Percentiles rank a stretch among this genome's conserved stretches.
phyloP scores from a whole-genome alignment of 1,140 invertebrate species.

The Papilio machaon region DNA sequence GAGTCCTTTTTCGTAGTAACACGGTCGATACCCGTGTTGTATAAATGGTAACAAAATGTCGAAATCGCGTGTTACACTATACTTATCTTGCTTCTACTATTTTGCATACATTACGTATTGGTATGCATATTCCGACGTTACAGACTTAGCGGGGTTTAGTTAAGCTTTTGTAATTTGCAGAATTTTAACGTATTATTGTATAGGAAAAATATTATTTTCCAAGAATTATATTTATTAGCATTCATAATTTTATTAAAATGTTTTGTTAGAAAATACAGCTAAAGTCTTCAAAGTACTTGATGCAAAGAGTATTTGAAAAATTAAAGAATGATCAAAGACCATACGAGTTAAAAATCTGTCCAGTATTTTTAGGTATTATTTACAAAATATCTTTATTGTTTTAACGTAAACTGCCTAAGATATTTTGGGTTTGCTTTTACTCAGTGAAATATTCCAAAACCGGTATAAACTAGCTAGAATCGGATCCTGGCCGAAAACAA shows the following conservation, averaged over 20 bases:
- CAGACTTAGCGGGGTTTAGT: slow-evolving; percentile 20
- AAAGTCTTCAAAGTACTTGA: too few relatives aligned
- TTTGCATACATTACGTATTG: slow-evolving; percentile 76
- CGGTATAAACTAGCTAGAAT: slow-evolving; percentile 1
- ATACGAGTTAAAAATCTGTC: too few relatives aligned
- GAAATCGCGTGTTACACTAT: slow-evolving; percentile 72
- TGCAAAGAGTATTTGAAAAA: too few relatives aligned
- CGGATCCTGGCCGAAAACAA: slow-evolving; percentile 12
- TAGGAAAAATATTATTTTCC: not conserved
- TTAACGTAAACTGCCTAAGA: not conserved
- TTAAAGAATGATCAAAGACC: too few relatives aligned
- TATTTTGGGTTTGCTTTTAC: not conserved
- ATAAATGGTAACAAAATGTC: slow-evolving; percentile 79
- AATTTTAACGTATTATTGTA: not conserved
- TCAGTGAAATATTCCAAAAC: slow-evolving; percentile 14
- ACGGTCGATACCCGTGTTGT: slow-evolving; percentile 62
- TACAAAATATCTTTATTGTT: too few relatives aligned
- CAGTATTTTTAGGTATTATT: too few relatives aligned
- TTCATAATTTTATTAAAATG: too few relatives aligned
- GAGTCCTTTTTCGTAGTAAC: slow-evolving; percentile 33
- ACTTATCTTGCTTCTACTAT: slow-evolving; percentile 73
- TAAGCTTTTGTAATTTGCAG: slow-evolving; percentile 32
- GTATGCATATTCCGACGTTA: slow-evolving; percentile 62
- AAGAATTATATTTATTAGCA: too few relatives aligned
- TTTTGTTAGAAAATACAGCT: too few relatives aligned